Conservation (phyloP, 37 sponge, comb jelly and placozoan genomes). For the Geodia barretti region DNA sequence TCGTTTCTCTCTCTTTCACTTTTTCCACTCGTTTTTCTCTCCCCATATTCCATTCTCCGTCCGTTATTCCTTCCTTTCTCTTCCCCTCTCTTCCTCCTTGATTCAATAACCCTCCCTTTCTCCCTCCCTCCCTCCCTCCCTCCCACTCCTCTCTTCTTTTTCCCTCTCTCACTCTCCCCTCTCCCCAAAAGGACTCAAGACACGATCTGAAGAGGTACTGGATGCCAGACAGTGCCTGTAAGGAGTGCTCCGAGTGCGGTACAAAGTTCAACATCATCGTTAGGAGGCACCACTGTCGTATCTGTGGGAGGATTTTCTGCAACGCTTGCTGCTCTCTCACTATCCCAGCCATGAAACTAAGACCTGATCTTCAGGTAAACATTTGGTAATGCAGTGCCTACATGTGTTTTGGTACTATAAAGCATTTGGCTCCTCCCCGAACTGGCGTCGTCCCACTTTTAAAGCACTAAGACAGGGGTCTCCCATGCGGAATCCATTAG, state of each 20-base stretch:
- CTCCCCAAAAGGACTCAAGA: slow-evolving; percentile 2
- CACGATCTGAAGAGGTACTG: slow-evolving; percentile 80
- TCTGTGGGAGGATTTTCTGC: slow-evolving; percentile 97
- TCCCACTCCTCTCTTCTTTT: too few species aligned
- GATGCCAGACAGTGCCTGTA: slow-evolving; percentile 93
- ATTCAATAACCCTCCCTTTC: too few species aligned
- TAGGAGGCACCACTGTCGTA: slow-evolving; percentile 90
- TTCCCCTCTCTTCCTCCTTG: too few species aligned
- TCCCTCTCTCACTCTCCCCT: not conserved
- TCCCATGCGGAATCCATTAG: too few species aligned
- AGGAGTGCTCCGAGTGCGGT: slow-evolving; percentile 88
- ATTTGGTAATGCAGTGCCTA: not conserved
- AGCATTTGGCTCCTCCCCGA: too few species aligned
- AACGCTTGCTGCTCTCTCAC: slow-evolving; percentile 75
- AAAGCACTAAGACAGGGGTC: too few species aligned
- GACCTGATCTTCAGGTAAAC: slow-evolving; percentile 18
- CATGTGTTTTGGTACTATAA: not conserved
- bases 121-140: too few species aligned
- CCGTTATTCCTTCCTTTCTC: too few species aligned
- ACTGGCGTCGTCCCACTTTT: too few species aligned
- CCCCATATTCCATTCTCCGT: too few species aligned
- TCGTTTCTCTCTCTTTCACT: too few species aligned
- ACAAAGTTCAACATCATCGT: slow-evolving; percentile 69
- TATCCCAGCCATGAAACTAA: slow-evolving; percentile 56
- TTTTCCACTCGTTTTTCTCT: too few species aligned